Conservation (phyloP, 2,113 vertebrate genomes). For the Saccopteryx bilineata region DNA sequence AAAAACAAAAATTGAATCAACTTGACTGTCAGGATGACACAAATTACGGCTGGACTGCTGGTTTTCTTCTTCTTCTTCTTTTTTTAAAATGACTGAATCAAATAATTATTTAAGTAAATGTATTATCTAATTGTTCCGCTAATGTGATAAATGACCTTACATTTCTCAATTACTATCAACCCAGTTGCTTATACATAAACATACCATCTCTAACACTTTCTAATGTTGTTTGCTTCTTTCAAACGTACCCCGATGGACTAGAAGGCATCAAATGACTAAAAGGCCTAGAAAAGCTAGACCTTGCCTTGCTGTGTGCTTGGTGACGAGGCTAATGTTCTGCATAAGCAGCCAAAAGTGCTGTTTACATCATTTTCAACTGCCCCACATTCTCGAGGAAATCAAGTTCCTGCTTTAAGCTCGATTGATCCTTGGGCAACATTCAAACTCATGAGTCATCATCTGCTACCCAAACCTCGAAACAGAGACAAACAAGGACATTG, state of each 20-base stretch:
- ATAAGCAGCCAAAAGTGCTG: not conserved
- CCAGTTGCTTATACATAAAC: slow-evolving; percentile 26
- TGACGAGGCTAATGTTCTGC: not conserved
- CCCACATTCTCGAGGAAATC: not conserved
- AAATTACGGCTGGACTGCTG: slow-evolving; percentile 18
- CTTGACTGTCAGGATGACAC: slow-evolving; percentile 9
- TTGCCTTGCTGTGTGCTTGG: not conserved
- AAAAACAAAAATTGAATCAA: slow-evolving; percentile 66
- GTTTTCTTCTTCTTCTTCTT: not conserved
- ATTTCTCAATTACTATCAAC: slow-evolving; percentile 9
- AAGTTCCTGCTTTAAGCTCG: slow-evolving; percentile 11
- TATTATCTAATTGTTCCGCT: slow-evolving; percentile 53
- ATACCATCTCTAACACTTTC: not conserved
- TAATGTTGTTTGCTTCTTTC: slow-evolving; percentile 3
- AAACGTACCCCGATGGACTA: slow-evolving; percentile 24
- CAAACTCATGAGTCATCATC: not conserved
- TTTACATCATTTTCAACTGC: slow-evolving; percentile 14
- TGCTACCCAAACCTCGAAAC: not conserved
- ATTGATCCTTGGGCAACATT: not conserved
- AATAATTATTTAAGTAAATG: not conserved
- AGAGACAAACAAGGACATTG: not conserved
- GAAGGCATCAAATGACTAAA: slow-evolving; percentile 16
- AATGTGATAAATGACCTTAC: not conserved
- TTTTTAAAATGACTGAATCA: slow-evolving; percentile 22
- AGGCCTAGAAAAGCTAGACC: not conserved